Conservation (phyloP, 2,113 vertebrate species). For the Triplophysa dalaica region DNA sequence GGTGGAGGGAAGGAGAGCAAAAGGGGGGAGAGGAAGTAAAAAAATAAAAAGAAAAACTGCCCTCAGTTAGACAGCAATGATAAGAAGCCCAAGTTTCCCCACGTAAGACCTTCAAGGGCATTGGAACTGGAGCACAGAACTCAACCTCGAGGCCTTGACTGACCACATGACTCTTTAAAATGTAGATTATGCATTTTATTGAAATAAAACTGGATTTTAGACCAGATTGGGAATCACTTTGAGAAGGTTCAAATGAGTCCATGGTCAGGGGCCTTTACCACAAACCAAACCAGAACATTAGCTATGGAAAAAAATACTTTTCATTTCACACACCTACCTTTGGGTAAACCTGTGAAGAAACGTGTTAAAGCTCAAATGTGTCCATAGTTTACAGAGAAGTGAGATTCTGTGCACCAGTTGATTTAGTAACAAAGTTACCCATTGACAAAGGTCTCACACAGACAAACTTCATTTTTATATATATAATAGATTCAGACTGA, state of each 20-base stretch:
- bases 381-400: conserved; percentile 77
- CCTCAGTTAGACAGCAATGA: conserved; percentile 85
- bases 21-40: conserved; percentile 72
- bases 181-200: conserved; percentile 9
- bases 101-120: conserved; percentile 82
- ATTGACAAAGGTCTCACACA: conserved; percentile 82
- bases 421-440: conserved; percentile 55
- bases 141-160: conserved; percentile 63
- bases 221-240: conserved; percentile 27
- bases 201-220: conserved; percentile 14
- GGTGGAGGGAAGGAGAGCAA: conserved; percentile 62
- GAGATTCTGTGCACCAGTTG: conserved; percentile 71
- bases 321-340: conserved; percentile 65
- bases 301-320: conserved; percentile 75
- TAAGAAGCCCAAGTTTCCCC: conserved; percentile 79
- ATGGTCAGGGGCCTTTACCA: conserved; percentile 50
- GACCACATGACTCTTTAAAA: conserved; percentile 44
- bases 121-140: conserved; percentile 68
- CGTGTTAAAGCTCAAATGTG: conserved; percentile 60
- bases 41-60: conserved; percentile 72
- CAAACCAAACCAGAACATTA: conserved; percentile 64
- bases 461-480: conserved; percentile 74
- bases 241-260: conserved; percentile 42
- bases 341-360: conserved; percentile 60
- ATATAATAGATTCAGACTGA: conserved; percentile 70